A percentile compares a stretch with the other conserved stretches of the same genome.
Conservation (phyloP, 2,888 invertebrate species). For the Dexiosoma caninum region DNA sequence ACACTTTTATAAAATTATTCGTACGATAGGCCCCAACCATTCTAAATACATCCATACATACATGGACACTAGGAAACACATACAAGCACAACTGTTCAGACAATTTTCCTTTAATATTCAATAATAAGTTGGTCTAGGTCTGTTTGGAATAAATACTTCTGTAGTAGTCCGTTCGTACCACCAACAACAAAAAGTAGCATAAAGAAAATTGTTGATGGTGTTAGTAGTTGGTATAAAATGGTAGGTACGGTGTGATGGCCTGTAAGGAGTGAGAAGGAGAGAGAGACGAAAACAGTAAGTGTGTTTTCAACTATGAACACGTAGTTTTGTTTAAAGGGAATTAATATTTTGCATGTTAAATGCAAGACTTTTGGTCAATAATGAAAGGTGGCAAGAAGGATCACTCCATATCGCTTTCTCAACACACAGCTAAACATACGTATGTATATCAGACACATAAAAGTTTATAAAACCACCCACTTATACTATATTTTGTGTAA, state of each 20-base stretch:
- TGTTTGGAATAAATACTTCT: constrained; percentile 16
- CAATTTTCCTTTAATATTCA: constrained; percentile 17
- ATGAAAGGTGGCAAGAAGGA: constrained; percentile 44
- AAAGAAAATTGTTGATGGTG: constrained; percentile 24
- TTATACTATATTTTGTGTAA: constrained; percentile 31
- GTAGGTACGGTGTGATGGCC: neutral
- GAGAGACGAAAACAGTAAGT: too few relatives aligned
- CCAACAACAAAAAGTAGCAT: neutral
- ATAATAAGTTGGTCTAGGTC: constrained; percentile 48
- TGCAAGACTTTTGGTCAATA: constrained; percentile 61
- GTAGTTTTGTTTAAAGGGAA: constrained; percentile 49
- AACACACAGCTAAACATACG: neutral
- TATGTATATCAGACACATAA: neutral
- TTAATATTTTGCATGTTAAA: constrained; percentile 62
- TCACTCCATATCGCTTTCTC: constrained; percentile 2
- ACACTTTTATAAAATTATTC: constrained; percentile 23
- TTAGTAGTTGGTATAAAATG: neutral
- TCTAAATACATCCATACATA: neutral
- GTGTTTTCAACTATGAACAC: neutral
- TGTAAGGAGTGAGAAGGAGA: too few relatives aligned
- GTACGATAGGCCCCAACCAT: neutral
- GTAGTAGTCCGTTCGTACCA: neutral
- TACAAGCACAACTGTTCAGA: constrained; percentile 2
- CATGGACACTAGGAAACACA: neutral
- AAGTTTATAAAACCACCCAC: constrained; percentile 52